Base-by-base conservation (phyloP, 1,140 invertebrate species). In the Diplogasteroides magnus region DNA sequence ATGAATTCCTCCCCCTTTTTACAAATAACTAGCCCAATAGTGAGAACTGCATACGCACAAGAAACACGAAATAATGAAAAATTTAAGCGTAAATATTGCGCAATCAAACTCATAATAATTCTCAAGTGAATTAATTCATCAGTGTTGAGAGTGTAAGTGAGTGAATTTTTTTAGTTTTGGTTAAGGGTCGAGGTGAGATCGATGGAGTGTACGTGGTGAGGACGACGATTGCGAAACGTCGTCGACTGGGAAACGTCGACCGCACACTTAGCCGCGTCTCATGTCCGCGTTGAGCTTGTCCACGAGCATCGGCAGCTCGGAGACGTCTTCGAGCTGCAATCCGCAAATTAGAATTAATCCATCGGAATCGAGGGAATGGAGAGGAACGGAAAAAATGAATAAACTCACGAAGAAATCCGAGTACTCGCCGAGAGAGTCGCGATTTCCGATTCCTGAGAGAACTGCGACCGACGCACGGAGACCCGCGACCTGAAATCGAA, bases 361-460 rank as follows among this genome's bases (percentile, higher is more conserved):
- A 55, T 23, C 14, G n/a, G 19, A 29, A 64, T 55, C 19, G 11
- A 23, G 56, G 48, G 28, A 13, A 55, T 13, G 28, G n/a, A 0
- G n/a, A 2, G 6, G 28, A 25, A 25, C 23, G 29, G 31, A 59
- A 19, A 31, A 32, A 31, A 31, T 23, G 26, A 2, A 28, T 28
- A 31, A 61, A 71, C 70, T 72, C 29, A 72, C 70, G 57, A 67
- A 72, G 31, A 56, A 72, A 27, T 72, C 70, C 26, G 70, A 67
- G 65, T 72, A 72, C 56, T 72, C 28, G 29, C 64, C 59, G 58
- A 72, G 23, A 0, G 64, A 67, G 28, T 61, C 61, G 2, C 65
- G 58, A 2, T 55, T 68, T 23, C 70, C 70, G 29, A 72, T 65
- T 6, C 70, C 70, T 1, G 70, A 62, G 60, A 72, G 55, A 6